Conservation (phyloP, 2,113 vertebrate genomes). For the Manacus vitellinus region DNA sequence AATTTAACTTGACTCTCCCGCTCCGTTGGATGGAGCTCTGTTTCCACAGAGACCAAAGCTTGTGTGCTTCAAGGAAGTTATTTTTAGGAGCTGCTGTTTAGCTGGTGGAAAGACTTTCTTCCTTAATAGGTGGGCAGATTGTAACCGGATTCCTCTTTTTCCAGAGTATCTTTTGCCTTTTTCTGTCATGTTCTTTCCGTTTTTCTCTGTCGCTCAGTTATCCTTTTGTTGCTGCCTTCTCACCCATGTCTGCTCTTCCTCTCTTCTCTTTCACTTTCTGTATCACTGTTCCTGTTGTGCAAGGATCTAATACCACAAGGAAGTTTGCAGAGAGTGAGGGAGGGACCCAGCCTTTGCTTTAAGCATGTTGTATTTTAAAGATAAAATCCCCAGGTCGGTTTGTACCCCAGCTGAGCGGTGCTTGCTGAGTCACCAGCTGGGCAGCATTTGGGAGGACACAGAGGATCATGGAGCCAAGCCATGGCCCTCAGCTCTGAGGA, state of each 20-base stretch:
- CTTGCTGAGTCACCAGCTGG: neutral
- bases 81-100: slow-evolving; percentile 54
- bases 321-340: neutral
- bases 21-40: neutral
- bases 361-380: neutral
- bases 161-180: neutral
- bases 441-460: rapidly evolving
- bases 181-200: neutral
- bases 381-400: neutral
- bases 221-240: rapidly evolving
- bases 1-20: neutral
- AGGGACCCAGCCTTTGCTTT: neutral
- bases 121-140: slow-evolving; percentile 39
- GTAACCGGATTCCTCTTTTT: neutral
- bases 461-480: neutral
- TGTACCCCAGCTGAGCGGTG: neutral
- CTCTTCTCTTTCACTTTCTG: neutral
- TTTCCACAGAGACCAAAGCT: slow-evolving; percentile 53
- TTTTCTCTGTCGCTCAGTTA: neutral
- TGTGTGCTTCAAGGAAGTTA: slow-evolving; percentile 23
- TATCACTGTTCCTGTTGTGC: neutral
- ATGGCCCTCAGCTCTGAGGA: neutral
- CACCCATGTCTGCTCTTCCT: neutral
- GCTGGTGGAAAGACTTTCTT: slow-evolving; percentile 25
- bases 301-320: neutral